Evolutionary conservation across 2,797 vertebrate genomes (phyloP), one percentile per base, ranked within the genome.

Genomic region (Darevskia nairensis): DNA sequence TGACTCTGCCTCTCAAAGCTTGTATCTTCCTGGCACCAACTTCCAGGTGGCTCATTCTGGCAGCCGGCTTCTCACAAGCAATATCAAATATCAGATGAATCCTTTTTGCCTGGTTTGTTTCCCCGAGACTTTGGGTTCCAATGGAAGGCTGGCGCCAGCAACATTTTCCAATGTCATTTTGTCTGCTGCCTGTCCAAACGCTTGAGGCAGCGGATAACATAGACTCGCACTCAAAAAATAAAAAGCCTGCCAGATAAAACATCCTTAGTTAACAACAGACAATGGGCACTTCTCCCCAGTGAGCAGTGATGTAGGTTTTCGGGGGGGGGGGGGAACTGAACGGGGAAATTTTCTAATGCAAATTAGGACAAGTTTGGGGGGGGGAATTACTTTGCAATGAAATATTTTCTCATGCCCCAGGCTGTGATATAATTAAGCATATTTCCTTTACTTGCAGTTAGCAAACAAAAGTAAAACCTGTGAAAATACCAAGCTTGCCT

Each of bases 31-130:
- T 79, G 76, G 46, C 46, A 68, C 29, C 41, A 68, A 7, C 41
- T 68, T 83, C 61, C 9, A 71, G 44, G 46, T 32, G n/a, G 41
- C 21, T 46, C n/a, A 10, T 35, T 3, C 77, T 79, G 27, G 13
- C 10, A 44, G 86, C 69, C 79, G 35, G 29, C 86, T 87, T 87
- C 50, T 72, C 50, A 6, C 39, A 25, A 32, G 39, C 86, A 81
- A 1, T 29, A 59, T 84, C 50, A 35, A 13, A 15, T 25, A 1
- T 29, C 77, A 71, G 32, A 41, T 41, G 41, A 72, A 55, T 46
- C 69, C 27, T 64, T 87, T 87, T 61, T 64, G 69, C 59, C 55
- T 81, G 10, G 4, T 59, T 55, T 29, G 64, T 39, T 25, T 86
- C 64, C 77, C 32, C 7, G 46, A 69, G 64, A 27, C 44, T 78